A percentile compares a stretch with the other conserved stretches of the same genome.
phyloP scores from a whole-genome alignment of 53 echinoderm and acorn worm genomes.

The Holothuria scabra region DNA sequence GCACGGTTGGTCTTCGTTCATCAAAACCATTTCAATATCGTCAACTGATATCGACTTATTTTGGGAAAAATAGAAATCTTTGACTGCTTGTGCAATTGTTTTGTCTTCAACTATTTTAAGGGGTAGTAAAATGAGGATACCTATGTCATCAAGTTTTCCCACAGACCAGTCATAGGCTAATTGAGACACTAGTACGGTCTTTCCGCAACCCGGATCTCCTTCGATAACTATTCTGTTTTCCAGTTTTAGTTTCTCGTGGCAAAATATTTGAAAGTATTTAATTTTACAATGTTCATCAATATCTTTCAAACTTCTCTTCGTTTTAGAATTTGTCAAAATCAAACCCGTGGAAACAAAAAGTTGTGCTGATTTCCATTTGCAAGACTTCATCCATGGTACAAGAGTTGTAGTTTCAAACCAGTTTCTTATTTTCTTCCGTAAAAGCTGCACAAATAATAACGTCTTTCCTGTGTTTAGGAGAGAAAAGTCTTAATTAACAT shows the following conservation, averaged over 20 bases:
- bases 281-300: background rate
- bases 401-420: no score
- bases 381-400: no score
- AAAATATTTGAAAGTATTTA: background rate
- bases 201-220: constrained; percentile 10
- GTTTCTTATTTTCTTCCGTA: no score
- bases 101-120: constrained; percentile 12
- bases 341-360: no score
- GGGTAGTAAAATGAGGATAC: background rate
- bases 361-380: no score
- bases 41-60: background rate
- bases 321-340: no score
- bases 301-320: background rate
- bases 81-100: background rate
- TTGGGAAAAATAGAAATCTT: background rate
- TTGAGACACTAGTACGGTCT: background rate
- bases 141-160: background rate
- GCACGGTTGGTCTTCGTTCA: background rate
- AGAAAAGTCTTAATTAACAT: no score
- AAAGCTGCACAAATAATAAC: no score
- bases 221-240: background rate
- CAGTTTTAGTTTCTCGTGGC: background rate
- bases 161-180: background rate
- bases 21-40: background rate
- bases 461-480: no score